phyloP scores from a whole-genome alignment of 1,140 invertebrate genomes.

The Pseudomyrmex concolor region DNA sequence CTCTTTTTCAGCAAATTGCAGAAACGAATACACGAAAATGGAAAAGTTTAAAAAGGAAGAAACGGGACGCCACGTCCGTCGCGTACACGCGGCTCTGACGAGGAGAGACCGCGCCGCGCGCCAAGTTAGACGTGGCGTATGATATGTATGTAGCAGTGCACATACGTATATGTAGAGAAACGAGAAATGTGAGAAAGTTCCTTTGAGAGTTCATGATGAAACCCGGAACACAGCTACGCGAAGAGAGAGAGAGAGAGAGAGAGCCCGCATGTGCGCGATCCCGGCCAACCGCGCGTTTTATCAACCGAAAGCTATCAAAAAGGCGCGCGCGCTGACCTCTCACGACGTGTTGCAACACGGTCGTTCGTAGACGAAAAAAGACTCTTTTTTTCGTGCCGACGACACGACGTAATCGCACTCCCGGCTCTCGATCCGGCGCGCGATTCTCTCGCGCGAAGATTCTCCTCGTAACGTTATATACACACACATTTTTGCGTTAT shows the following conservation, averaged over 20 bases:
- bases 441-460: too few relatives aligned
- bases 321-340: constrained; percentile 2
- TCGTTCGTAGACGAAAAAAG: background rate
- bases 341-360: background rate
- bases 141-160: too few relatives aligned
- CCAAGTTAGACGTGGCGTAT: constrained; percentile 23
- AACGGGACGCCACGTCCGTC: background rate
- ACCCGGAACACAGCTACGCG: background rate
- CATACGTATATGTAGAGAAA: background rate
- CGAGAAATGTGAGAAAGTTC: background rate
- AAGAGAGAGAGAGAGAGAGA: background rate
- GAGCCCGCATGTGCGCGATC: constrained; percentile 14
- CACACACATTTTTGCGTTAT: too few relatives aligned
- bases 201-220: constrained; percentile 48
- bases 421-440: background rate
- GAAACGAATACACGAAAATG: background rate
- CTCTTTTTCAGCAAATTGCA: constrained; percentile 6
- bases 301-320: constrained; percentile 37
- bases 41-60: background rate
- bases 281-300: background rate
- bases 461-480: background rate
- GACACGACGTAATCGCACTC: constrained; percentile 3
- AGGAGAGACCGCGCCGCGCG: background rate
- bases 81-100: background rate
- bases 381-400: background rate